Evolutionary conservation across 2,113 vertebrate genomes (phyloP), one percentile per base, ranked within the genome.

Genomic region (Eudyptes chrysolophus): DNA sequence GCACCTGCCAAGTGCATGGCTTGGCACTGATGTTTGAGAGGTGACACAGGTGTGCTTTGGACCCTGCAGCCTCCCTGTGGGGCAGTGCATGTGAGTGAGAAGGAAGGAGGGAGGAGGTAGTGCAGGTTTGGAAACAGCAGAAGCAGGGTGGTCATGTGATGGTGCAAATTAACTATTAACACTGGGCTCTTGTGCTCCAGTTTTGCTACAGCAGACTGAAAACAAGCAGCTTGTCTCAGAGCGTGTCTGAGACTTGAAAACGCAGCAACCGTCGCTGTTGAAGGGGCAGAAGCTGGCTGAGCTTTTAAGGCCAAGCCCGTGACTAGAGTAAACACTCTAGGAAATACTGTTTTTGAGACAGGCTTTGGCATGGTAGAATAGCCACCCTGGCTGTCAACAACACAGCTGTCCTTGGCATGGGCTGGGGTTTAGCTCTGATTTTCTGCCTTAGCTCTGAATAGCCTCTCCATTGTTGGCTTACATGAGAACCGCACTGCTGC

Each of bases 391-490:
- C 89, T 96, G 96, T 96, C 94, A 96, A 10, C 94, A 96, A 4
- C 77, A 49, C 97, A 94, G 90, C 96, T 97, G 91, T 89, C 89
- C 89, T 89, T 96, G 87, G 92, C 13, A 0, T 91, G 91, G 95
- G 84, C 76, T 87, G 92, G 76, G 38, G 60, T 81, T 88, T 75
- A 95, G 90, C 61, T 89, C 90, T 82, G 84, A 91, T 97, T 97
- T 94, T 97, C 80, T 90, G 84, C 92, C 40, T 75, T 49, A 61
- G 74, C 92, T 92, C 89, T 94, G 93, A 96, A 87, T 92, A 94
- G 80, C 58, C 89, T 81, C 83, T 92, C 84, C 91, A 20, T 92
- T 95, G 86, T 94, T 90, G 89, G 76, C 83, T 96, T 54, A 82
- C 60, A 87, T 74, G 75, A 86, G 80, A 97, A 87, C 71, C 0